phyloP scores from a whole-genome alignment of 1,140 invertebrate genomes.

The Steinernema feltiae region DNA sequence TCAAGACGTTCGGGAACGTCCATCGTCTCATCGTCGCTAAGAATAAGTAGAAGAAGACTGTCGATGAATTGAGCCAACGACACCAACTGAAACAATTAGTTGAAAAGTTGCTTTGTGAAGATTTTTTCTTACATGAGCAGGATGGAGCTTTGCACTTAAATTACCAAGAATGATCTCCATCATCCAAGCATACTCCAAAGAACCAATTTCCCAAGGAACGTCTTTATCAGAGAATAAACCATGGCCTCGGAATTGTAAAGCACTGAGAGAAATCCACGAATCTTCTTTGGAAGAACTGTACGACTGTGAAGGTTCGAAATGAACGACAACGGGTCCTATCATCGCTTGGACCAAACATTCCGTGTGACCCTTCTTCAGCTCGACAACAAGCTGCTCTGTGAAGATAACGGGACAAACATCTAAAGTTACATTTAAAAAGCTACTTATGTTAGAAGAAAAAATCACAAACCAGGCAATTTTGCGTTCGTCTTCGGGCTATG shows the following conservation, averaged over 20 bases:
- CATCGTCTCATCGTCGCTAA: constrained; percentile 81
- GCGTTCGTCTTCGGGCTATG: constrained; percentile 16
- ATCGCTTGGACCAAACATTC: constrained; percentile 61
- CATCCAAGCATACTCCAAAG: constrained; percentile 89
- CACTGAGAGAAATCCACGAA: constrained; percentile 40
- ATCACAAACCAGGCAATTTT: not conserved
- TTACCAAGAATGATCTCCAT: constrained; percentile 65
- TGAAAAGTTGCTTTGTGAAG: not conserved
- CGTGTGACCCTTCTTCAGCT: constrained; percentile 61
- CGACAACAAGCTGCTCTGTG: constrained; percentile 61
- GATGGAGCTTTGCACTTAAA: constrained; percentile 62
- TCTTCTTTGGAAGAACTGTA: constrained; percentile 16
- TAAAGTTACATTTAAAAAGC: not conserved
- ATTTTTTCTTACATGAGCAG: constrained; percentile 60
- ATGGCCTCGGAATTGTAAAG: constrained; percentile 73
- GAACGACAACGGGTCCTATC: constrained; percentile 30
- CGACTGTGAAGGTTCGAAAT: constrained; percentile 20
- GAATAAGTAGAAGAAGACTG: constrained; percentile 76
- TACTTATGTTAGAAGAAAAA: not conserved
- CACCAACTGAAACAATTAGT: constrained; percentile 65
- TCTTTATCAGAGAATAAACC: constrained; percentile 93
- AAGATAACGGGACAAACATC: constrained; percentile 59
- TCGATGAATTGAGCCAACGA: constrained; percentile 79
- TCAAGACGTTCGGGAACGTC: constrained; percentile 70
- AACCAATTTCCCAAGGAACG: constrained; percentile 80